phyloP scores from a whole-genome alignment of 2,113 vertebrate species.

The Dipodomys spectabilis region DNA sequence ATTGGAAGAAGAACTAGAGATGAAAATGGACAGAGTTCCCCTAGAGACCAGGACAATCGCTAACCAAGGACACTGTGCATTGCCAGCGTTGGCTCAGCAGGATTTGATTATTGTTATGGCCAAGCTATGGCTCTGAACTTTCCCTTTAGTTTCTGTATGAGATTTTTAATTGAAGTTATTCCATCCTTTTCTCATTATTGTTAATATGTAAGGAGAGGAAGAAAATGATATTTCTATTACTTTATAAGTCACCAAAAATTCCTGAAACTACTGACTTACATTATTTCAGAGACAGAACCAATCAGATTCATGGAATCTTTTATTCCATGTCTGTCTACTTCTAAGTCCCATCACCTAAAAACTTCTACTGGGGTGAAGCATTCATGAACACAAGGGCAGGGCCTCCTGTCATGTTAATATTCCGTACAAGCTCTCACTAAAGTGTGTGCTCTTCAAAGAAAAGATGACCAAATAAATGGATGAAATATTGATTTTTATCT shows the following conservation, averaged over 20 bases:
- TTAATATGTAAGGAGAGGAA: background rate
- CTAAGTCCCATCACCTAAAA: too few relatives aligned
- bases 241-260: conserved; percentile 1
- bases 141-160: conserved; percentile 19
- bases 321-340: background rate
- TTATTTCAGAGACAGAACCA: background rate
- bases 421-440: fast-evolving
- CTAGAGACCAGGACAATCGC: background rate
- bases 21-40: background rate
- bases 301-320: background rate
- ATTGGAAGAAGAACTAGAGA: background rate
- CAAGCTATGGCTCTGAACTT: background rate
- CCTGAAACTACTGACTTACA: too few relatives aligned
- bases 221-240: background rate
- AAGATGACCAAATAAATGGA: background rate
- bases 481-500: background rate
- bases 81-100: background rate
- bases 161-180: conserved; percentile 1
- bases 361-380: background rate
- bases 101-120: background rate
- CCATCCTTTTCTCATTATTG: background rate
- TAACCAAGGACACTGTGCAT: background rate
- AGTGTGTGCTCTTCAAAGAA: background rate
- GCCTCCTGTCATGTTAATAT: background rate
- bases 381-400: background rate